Conservation (phyloP, 2,113 vertebrate genomes). For the Melanerpes aurifrons region DNA sequence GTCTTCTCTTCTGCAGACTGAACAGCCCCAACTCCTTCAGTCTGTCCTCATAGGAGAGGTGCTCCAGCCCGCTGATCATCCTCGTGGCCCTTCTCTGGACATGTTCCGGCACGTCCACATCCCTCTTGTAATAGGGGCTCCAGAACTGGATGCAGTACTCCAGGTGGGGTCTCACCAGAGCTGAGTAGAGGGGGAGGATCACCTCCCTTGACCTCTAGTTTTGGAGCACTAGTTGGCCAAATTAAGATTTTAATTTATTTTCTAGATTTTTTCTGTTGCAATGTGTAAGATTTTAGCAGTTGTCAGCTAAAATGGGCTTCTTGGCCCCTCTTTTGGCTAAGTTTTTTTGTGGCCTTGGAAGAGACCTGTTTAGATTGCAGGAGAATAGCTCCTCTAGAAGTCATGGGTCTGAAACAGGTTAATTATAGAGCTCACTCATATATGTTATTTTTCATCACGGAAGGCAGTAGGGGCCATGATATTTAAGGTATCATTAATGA, state of each 20-base stretch:
- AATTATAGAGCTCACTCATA: neutral
- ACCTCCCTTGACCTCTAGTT: neutral
- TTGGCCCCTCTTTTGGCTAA: neutral
- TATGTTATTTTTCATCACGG: neutral
- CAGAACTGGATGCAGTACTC: too few relatives aligned
- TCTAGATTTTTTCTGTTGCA: neutral
- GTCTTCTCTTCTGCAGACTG: too few relatives aligned
- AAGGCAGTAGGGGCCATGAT: neutral
- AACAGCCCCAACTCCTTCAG: too few relatives aligned
- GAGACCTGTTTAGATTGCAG: neutral
- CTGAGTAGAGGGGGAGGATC: too few relatives aligned
- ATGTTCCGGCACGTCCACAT: too few relatives aligned
- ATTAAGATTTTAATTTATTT: neutral
- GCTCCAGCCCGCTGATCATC: too few relatives aligned
- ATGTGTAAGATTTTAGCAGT: neutral
- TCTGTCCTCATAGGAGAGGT: too few relatives aligned
- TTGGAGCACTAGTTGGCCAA: neutral
- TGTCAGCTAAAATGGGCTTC: neutral
- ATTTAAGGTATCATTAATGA: neutral
- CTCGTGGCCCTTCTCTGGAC: too few relatives aligned
- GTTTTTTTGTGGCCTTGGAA: conserved; percentile 3
- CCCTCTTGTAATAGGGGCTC: too few relatives aligned
- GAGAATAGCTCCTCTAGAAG: conserved; percentile 15
- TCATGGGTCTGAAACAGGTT: conserved; percentile 1
- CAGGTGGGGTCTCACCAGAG: too few relatives aligned